Conservation (phyloP, 2,888 invertebrate species). For the Reticulitermes lucifugus region DNA sequence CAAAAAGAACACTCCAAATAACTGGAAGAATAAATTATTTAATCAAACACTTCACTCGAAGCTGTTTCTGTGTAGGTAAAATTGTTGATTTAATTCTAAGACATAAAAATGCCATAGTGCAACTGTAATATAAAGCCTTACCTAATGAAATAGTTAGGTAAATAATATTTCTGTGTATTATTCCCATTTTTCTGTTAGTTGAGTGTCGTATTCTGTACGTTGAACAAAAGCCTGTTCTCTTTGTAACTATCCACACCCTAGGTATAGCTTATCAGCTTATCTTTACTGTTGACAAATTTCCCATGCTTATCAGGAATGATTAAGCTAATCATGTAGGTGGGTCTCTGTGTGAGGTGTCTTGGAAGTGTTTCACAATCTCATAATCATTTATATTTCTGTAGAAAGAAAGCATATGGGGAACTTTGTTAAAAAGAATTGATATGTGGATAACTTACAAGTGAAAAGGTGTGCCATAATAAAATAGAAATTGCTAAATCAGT, state of each 20-base stretch:
- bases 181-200: neutral
- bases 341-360: neutral
- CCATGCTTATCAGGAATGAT: slow-evolving; percentile 12
- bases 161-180: neutral
- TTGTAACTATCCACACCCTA: neutral
- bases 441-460: no score
- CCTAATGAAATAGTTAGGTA: slow-evolving; percentile 10
- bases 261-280: slow-evolving; percentile 11
- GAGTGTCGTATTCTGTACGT: neutral
- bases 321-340: neutral
- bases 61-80: neutral
- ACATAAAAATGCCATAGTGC: neutral
- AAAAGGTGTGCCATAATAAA: no score
- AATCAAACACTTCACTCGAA: neutral
- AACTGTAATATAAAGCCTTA: neutral
- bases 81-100: neutral
- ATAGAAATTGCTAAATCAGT: no score
- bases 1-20: slow-evolving; percentile 74
- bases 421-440: no score
- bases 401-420: no score
- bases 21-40: slow-evolving; percentile 63
- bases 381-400: no score
- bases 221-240: neutral
- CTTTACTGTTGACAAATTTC: slow-evolving; percentile 22
- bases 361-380: no score